These are phyloP conservation scores for Drosophila tropicalis DNA, from an alignment of 1,140 invertebrate genomes.

Conservation along the genomic window DNA sequence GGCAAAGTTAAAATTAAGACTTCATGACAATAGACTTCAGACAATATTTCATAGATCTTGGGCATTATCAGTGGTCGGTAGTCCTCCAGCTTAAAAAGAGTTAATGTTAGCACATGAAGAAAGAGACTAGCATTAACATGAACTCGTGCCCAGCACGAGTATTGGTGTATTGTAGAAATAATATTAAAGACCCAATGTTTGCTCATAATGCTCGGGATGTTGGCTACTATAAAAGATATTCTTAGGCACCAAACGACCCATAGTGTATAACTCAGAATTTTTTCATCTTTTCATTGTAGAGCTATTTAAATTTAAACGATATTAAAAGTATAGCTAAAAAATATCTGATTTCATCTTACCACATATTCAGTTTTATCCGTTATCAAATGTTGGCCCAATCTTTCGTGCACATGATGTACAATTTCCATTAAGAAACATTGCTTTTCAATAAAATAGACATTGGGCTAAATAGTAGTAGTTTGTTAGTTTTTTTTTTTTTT, in stretches of 20 bases:
- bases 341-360: slow-evolving; percentile 8
- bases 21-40: slow-evolving; percentile 86
- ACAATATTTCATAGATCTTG: slow-evolving; percentile 88
- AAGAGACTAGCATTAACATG: slow-evolving; percentile 38
- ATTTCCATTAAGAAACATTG: too few species aligned
- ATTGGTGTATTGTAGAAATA: slow-evolving; percentile 87
- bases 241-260: too few species aligned
- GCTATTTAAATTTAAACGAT: background rate
- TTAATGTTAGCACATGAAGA: slow-evolving; percentile 83
- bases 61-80: slow-evolving; percentile 86
- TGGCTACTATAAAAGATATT: slow-evolving; percentile 84
- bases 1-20: slow-evolving; percentile 44
- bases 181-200: slow-evolving; percentile 84
- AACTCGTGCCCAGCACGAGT: too few species aligned
- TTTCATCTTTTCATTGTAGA: slow-evolving; percentile 47
- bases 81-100: slow-evolving; percentile 86
- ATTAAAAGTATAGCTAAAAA: too few species aligned
- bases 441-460: too few species aligned
- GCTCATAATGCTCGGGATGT: slow-evolving; percentile 49
- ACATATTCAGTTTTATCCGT: slow-evolving; percentile 51
- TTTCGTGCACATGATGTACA: background rate
- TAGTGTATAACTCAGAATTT: slow-evolving; percentile 17
- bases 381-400: slow-evolving; percentile 39
- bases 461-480: too few species aligned
- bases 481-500: background rate